Percentiles rank a stretch among this genome's conserved stretches.
These are phyloP conservation scores for Podocnemis expansa DNA, from an alignment of 2,113 vertebrate genomes.

Conservation along the genomic window DNA sequence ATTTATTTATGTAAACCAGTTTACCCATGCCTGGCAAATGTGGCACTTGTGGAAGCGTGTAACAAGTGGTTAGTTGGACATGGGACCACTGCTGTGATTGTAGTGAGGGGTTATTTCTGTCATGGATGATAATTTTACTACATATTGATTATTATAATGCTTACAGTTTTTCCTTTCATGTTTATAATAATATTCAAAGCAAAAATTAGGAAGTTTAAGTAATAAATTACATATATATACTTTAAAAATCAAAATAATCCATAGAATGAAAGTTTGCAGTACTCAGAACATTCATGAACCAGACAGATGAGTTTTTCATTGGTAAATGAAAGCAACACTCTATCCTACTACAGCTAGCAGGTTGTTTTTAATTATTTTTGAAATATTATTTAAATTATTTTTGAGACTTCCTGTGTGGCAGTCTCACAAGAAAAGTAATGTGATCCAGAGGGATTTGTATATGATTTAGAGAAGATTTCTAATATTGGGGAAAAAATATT, in stretches of 20 bases:
- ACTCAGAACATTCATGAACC: background rate
- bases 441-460: background rate
- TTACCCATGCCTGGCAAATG: background rate
- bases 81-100: background rate
- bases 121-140: background rate
- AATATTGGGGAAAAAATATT: no score
- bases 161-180: background rate
- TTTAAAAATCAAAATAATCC: background rate
- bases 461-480: background rate
- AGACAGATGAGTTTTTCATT: background rate
- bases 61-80: background rate
- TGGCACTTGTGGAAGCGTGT: no score
- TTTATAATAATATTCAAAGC: background rate
- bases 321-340: background rate
- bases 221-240: background rate
- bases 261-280: background rate
- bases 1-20: background rate
- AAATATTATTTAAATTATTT: no score
- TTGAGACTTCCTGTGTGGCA: background rate
- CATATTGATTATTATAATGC: background rate
- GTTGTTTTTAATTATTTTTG: background rate
- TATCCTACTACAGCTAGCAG: background rate
- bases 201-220: background rate
- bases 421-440: background rate
- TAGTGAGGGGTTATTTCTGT: background rate